Evolutionary conservation across 2,797 vertebrate species (phyloP), one percentile per base, ranked within the genome.

Genomic region (Galagoides demidoff): DNA sequence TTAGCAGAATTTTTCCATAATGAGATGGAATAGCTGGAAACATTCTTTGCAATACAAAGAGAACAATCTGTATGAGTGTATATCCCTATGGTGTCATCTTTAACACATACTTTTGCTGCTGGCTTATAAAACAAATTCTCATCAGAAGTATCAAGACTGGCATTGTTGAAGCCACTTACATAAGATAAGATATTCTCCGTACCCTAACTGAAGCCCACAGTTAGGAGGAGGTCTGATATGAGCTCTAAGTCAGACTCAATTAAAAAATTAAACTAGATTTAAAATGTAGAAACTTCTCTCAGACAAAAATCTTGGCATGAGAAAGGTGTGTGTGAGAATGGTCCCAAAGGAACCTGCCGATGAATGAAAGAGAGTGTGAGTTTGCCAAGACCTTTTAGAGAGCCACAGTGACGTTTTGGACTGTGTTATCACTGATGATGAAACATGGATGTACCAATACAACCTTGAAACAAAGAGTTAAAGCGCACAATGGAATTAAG

Each of bases 231-330:
- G 23, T 52, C 66, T 81, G 52, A 96, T 79, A 27, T 7, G 0
- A 86, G 25, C 14, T 88, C 82, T 82, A 57, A 52, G 5, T 25
- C 14, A 82, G 29, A 85, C 5, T 88, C 11, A 63, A 49, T 64
- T 66, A 8, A 78, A 92, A 88, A 93, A 83, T 87, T 86, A 78
- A 71, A 86, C 43, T 79, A 90, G 23, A 85, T 77, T 87, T 88
- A 90, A 96, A 89, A 93, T 76, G 7, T 57, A 74, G 17, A 92
- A 25, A 17, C 17, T 82, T 70, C 25, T 79, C 27, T 85, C 93
- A 84, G 3, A 34, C 64, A 31, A n/a, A 8, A 66, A 49, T 49
- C 45, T 49, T 49, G 45, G 45, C 45, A 49, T 49, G 45, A 49
- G 12, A 49, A 49, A 49, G 45, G 12, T 49, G 45, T 49, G 45